Percentiles rank a stretch among this genome's conserved stretches.
These are phyloP conservation scores for Ceratosolen fusciceps DNA, from an alignment of 1,140 invertebrate species.

Conservation along the genomic window DNA sequence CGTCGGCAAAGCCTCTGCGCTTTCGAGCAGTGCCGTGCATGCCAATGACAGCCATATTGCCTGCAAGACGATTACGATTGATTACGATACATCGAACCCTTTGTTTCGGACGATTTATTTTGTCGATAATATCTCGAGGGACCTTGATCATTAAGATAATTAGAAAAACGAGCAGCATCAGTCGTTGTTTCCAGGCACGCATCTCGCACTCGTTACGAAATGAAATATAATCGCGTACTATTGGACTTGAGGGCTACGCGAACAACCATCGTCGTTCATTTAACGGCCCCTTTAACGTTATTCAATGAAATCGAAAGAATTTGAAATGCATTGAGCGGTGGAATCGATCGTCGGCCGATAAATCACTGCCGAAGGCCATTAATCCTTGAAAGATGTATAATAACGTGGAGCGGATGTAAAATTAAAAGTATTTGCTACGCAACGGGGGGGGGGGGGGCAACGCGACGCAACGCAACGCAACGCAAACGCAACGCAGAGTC, in stretches of 20 bases:
- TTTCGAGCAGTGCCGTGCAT: not conserved
- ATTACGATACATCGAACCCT: no score
- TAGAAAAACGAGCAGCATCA: not conserved
- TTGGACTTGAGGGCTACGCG: no score
- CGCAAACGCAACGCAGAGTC: not conserved
- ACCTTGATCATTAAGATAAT: no score
- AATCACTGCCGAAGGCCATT: not conserved
- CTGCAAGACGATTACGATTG: conserved; percentile 22
- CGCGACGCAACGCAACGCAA: conserved; percentile 4
- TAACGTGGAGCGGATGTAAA: not conserved
- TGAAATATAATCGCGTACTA: not conserved
- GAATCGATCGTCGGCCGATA: not conserved
- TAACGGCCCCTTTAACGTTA: no score
- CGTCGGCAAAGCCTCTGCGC: not conserved
- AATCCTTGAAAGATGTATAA: not conserved
- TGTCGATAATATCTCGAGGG: no score
- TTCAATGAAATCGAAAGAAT: not conserved
- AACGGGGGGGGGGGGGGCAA: not conserved
- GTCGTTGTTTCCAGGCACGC: not conserved
- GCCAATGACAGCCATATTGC: not conserved
- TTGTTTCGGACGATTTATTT: no score
- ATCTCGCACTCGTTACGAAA: not conserved
- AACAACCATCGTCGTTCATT: no score
- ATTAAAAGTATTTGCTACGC: not conserved
- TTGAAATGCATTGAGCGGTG: not conserved